A percentile compares a stretch with the other conserved stretches of the same genome.
phyloP scores from a whole-genome alignment of 1,140 invertebrate species.

The Drosophila melanogaster region DNA sequence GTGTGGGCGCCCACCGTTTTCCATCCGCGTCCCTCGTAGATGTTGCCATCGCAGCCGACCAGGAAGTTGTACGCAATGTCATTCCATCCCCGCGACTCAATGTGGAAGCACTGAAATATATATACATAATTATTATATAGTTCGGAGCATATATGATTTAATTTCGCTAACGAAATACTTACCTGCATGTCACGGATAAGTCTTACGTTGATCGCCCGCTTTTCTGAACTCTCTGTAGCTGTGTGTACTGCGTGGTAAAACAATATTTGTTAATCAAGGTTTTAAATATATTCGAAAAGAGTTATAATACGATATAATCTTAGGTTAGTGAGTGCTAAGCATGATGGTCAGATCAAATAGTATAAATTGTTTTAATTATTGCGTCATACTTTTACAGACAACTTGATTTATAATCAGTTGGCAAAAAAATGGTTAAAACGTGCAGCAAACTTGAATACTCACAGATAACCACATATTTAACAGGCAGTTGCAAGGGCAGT shows the following conservation, averaged over 20 bases:
- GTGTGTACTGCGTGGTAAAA: slow-evolving; percentile 80
- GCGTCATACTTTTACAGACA: no score
- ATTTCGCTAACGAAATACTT: slow-evolving; percentile 15
- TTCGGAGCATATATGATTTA: neutral
- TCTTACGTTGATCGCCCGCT: slow-evolving; percentile 83
- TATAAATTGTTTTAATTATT: no score
- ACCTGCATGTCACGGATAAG: slow-evolving; percentile 85
- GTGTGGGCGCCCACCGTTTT: slow-evolving; percentile 88
- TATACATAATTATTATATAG: neutral
- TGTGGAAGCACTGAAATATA: slow-evolving; percentile 86
- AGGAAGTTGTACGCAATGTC: slow-evolving; percentile 89
- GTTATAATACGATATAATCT: neutral
- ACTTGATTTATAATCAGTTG: no score
- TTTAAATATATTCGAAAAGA: neutral
- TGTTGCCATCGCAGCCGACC: slow-evolving; percentile 88
- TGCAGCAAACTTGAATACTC: slow-evolving; percentile 24
- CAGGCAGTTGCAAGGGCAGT: slow-evolving; percentile 57
- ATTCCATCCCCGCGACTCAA: slow-evolving; percentile 85
- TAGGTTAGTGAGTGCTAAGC: no score
- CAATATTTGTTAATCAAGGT: neutral
- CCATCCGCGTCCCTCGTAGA: slow-evolving; percentile 89
- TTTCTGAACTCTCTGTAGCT: slow-evolving; percentile 84
- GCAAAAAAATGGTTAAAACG: no score
- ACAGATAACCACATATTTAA: slow-evolving; percentile 83
- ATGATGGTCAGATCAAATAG: no score